Evolutionary conservation across 2,797 vertebrate genomes (phyloP).

Genomic region (Acipenser oxyrinchus): DNA sequence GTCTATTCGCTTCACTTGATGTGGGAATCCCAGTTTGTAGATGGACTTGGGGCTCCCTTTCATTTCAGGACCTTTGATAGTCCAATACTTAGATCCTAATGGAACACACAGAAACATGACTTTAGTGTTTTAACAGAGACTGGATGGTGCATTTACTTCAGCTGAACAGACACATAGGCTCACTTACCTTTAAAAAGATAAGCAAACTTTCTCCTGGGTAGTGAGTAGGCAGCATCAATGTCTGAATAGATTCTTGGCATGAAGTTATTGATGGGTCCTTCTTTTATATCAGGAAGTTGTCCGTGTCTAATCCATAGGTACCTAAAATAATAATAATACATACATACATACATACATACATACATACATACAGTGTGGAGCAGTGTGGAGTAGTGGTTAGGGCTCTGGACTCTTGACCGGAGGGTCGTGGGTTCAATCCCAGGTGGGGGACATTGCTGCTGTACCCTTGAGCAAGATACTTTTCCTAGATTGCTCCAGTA

Average conservation of each 20-base stretch:
- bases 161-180: background rate
- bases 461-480: too few species aligned
- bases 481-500: too few species aligned
- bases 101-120: background rate
- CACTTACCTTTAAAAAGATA: constrained; percentile 61
- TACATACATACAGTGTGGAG: too few species aligned
- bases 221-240: constrained; percentile 60
- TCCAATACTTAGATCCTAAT: constrained; percentile 60
- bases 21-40: constrained; percentile 55
- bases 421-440: too few species aligned
- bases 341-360: too few species aligned
- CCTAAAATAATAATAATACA: constrained; percentile 28
- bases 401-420: too few species aligned
- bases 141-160: background rate
- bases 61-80: constrained; percentile 49
- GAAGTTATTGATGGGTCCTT: constrained; percentile 58
- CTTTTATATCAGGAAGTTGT: constrained; percentile 46
- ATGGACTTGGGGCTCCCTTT: constrained; percentile 50
- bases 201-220: constrained; percentile 50
- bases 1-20: constrained; percentile 54
- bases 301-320: constrained; percentile 66
- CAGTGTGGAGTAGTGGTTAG: too few species aligned
- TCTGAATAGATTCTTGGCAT: constrained; percentile 57
- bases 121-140: background rate
- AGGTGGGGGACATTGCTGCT: too few species aligned